Conservation (phyloP, 2,888 invertebrate genomes). For the Campoplex nolae region DNA sequence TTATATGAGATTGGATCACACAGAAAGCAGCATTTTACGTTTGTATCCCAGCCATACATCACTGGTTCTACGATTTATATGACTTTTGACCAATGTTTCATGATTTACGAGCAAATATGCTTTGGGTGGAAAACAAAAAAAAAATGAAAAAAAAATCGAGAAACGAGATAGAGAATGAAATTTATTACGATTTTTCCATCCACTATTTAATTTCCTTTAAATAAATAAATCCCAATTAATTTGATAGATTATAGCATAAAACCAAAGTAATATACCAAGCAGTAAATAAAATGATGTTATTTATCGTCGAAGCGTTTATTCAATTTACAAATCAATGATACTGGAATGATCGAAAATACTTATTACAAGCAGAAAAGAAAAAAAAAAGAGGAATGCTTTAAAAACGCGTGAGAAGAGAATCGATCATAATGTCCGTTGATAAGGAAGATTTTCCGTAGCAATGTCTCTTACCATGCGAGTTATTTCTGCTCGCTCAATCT, state of each 20-base stretch:
- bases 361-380: not conserved
- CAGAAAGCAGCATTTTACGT: conserved; percentile 17
- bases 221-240: not conserved
- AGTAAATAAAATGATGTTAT: not conserved
- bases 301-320: not conserved
- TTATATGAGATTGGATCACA: conserved; percentile 33
- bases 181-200: not conserved
- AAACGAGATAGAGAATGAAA: not conserved
- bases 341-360: not conserved
- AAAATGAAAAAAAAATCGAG: not conserved
- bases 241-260: not conserved
- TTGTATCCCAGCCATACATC: conserved; percentile 16
- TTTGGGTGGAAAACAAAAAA: not conserved
- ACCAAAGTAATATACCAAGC: not conserved
- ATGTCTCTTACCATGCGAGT: conserved; percentile 9
- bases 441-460: not conserved
- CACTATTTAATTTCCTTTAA: not conserved
- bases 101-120: conserved; percentile 19
- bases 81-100: conserved; percentile 38
- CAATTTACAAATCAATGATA: not conserved
- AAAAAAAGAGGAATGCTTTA: not conserved
- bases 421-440: conserved; percentile 14
- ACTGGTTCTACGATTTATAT: conserved; percentile 32
- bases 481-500: not conserved
- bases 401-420: not conserved